These are phyloP conservation scores for Batillaria attramentaria DNA, from an alignment of 1,140 invertebrate genomes.

Conservation along the genomic window DNA sequence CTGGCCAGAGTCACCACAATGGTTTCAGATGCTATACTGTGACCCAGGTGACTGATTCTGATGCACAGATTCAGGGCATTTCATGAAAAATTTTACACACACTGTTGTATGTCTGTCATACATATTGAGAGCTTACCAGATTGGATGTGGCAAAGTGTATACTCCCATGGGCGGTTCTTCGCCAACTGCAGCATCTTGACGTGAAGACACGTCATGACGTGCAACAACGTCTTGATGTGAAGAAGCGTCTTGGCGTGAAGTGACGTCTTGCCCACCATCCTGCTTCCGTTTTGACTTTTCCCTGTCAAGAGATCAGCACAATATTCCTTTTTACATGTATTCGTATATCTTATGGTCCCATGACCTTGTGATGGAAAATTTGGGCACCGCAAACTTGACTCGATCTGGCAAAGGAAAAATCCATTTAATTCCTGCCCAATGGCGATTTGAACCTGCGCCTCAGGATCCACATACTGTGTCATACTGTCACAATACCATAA, in stretches of 20 bases:
- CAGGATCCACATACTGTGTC: too few relatives aligned
- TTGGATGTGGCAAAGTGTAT: conserved; percentile 57
- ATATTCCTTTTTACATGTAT: background rate
- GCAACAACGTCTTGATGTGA: background rate
- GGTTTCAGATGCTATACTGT: too few relatives aligned
- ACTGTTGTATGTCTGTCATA: background rate
- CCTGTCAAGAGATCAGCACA: background rate
- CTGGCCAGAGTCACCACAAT: too few relatives aligned
- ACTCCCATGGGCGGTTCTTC: conserved; percentile 47
- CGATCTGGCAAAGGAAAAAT: too few relatives aligned
- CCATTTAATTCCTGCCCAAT: too few relatives aligned
- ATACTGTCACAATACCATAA: too few relatives aligned
- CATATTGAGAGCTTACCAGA: conserved; percentile 50
- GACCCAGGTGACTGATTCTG: background rate
- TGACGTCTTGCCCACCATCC: background rate
- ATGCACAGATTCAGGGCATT: background rate
- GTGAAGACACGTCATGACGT: background rate
- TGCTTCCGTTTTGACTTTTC: background rate
- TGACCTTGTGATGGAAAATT: too few relatives aligned
- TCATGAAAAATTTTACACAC: background rate
- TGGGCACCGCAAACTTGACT: too few relatives aligned
- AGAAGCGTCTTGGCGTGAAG: background rate
- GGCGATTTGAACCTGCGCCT: too few relatives aligned
- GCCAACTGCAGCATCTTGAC: background rate
- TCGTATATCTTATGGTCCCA: background rate